Conservation (phyloP, 2,113 vertebrate genomes). For the Anser cygnoides region DNA sequence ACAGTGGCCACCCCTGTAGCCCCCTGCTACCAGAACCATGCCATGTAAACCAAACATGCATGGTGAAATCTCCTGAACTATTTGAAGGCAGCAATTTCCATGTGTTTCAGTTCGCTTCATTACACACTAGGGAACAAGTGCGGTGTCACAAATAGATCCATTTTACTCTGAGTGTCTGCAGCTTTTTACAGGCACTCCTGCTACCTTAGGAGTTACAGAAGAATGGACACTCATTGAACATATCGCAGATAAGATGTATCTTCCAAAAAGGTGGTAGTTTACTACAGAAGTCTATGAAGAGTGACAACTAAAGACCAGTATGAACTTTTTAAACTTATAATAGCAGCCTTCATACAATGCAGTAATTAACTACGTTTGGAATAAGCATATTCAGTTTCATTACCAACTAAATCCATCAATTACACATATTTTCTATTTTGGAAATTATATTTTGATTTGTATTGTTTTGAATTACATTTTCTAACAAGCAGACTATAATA, state of each 20-base stretch:
- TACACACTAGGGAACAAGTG: neutral
- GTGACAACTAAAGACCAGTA: neutral
- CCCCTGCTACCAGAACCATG: no score
- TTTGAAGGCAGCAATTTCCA: neutral
- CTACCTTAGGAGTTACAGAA: neutral
- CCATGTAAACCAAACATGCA: no score
- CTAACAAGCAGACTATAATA: neutral
- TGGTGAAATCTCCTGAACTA: neutral
- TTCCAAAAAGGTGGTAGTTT: neutral
- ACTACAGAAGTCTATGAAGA: neutral
- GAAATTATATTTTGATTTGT: neutral
- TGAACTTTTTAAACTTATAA: neutral
- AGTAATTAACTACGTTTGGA: neutral
- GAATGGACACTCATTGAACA: neutral
- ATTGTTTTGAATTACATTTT: neutral
- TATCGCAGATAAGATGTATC: neutral
- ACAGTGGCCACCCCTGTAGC: no score
- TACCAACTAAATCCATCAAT: neutral
- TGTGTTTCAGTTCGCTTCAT: neutral
- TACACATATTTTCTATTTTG: neutral
- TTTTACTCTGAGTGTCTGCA: neutral
- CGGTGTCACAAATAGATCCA: neutral
- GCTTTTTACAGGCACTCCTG: neutral
- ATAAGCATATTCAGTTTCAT: neutral
- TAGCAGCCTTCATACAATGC: neutral